Evolutionary conservation across 2,888 invertebrate genomes (phyloP).

Genomic region (Drosophila anomalata): DNA sequence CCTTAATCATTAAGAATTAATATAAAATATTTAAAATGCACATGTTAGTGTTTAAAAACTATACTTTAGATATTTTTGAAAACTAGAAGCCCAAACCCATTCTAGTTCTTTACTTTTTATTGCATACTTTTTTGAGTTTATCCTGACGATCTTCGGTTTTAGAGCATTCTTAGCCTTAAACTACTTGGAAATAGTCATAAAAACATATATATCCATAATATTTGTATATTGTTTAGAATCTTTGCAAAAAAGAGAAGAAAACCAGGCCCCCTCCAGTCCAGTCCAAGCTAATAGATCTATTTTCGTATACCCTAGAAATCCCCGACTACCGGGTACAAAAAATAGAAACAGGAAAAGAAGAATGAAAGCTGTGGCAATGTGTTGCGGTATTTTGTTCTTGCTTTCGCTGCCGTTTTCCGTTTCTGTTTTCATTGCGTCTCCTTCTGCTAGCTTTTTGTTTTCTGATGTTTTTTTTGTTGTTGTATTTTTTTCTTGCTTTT

Average conservation of each 20-base stretch:
- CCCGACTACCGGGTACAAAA: conserved; percentile 13
- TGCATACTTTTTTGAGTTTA: background rate
- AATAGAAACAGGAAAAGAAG: conserved; percentile 26
- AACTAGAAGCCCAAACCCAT: background rate
- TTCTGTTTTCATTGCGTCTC: conserved; percentile 48
- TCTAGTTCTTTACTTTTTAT: background rate
- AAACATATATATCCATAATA: background rate
- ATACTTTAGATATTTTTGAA: no score
- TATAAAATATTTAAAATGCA: background rate
- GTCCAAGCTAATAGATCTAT: background rate
- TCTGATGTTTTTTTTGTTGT: conserved; percentile 1
- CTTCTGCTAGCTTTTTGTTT: conserved; percentile 21
- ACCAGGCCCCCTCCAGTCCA: background rate
- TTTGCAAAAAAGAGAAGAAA: background rate
- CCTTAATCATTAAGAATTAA: no score
- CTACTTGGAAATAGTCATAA: background rate
- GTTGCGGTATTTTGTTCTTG: conserved; percentile 71
- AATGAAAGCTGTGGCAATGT: conserved; percentile 67
- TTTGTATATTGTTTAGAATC: background rate
- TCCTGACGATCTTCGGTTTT: background rate
- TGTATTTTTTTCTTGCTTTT: conserved; percentile 49
- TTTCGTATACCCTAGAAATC: conserved; percentile 1
- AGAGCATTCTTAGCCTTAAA: background rate
- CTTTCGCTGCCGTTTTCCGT: conserved; percentile 62
- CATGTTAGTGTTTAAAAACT: no score